phyloP scores from a whole-genome alignment of 2,797 vertebrate genomes.

The Melanotaenia nigrans region DNA sequence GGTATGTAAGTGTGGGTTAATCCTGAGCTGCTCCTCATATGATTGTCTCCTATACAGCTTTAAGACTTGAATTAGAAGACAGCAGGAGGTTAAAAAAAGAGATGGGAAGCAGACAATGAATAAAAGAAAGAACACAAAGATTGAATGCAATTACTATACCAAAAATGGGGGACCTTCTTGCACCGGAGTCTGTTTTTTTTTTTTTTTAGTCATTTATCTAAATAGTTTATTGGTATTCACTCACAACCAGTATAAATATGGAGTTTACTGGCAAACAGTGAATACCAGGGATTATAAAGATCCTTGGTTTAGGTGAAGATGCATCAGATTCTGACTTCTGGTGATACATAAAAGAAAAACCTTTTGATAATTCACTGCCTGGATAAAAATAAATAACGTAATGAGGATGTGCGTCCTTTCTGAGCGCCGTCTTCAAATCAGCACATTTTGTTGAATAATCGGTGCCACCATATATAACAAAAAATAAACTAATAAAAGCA shows the following conservation, averaged over 20 bases:
- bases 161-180: not conserved
- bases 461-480: too few species aligned
- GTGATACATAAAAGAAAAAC: too few species aligned
- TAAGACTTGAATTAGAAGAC: conserved; percentile 24
- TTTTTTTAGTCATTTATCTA: not conserved
- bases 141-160: not conserved
- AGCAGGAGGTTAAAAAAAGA: conserved; percentile 11
- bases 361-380: too few species aligned
- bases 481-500: too few species aligned
- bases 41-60: conserved; percentile 19
- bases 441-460: too few species aligned
- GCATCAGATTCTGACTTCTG: too few species aligned
- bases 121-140: not conserved
- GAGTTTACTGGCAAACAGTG: not conserved
- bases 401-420: too few species aligned
- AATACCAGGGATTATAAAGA: not conserved
- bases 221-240: not conserved
- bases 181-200: not conserved
- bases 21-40: not conserved
- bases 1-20: conserved; percentile 3
- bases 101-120: not conserved
- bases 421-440: too few species aligned
- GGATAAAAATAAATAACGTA: too few species aligned
- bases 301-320: not conserved
- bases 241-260: not conserved